Base-by-base conservation (phyloP, 2,888 invertebrate species). In the Phasia obesa region DNA sequence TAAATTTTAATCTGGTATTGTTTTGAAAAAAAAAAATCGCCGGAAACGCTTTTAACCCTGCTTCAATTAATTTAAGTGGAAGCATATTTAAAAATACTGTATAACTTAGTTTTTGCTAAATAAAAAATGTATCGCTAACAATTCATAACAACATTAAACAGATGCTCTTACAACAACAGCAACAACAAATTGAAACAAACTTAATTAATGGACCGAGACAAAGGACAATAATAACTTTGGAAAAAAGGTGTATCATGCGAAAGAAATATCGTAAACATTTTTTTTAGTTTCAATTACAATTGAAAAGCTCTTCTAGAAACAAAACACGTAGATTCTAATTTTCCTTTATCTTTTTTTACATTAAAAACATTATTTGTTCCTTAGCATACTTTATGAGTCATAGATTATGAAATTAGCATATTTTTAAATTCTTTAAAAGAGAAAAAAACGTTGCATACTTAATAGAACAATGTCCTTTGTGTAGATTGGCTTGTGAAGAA, bases 401-500 rank as follows among this genome's bases (percentile, higher is more conserved):
- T 86, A 86, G 87, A 86, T 87, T 87, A 86, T 86, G 84, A 87
- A 87, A 89, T 89, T 89, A 88, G 89, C 89, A 89, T 89, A 89
- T 88, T 89, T 88, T 87, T 86, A 82, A 83, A 74, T 71, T 35
- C 49, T 49, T 9, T 19, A 42, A 49, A 38, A 49, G 47, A 49
- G 23, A 7, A 27, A 53, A 35, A 38, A 35, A 6, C 35, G 35
- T 71, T 79, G 71, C 71, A 73, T 65, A 27, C 25, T 73, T 44
- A 59, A 80, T 47, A 55, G 38, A 42, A 62, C 17, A 47, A 47
- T 47, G 62, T 77, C 25, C 25, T 64, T n/a, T 21, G 35, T 64
- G 55, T 70, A 77, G 70, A 71, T 77, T 64, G 57, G 80, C 67
- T 70, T 23, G 42, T 9, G 15, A 27, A 23, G n/a, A 59, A 59